Conservation (phyloP, 1,140 invertebrate species). For the Halesus radiatus region DNA sequence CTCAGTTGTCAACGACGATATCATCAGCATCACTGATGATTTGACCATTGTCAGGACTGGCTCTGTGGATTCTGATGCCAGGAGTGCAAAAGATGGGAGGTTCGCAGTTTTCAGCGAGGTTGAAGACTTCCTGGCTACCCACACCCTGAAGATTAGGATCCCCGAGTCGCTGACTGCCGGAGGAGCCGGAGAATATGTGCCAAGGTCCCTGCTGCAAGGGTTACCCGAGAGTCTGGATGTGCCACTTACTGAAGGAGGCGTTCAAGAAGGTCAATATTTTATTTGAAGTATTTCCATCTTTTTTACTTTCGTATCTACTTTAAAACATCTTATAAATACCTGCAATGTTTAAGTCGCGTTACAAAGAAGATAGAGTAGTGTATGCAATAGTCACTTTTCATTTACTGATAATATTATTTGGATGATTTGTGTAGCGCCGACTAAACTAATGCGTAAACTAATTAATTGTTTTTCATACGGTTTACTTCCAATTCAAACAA, state of each 20-base stretch:
- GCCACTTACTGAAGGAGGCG: conserved; percentile 74
- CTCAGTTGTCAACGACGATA: conserved; percentile 75
- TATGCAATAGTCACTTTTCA: too few species aligned
- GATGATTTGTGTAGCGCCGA: too few species aligned
- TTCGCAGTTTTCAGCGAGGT: conserved; percentile 74
- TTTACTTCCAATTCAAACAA: too few species aligned
- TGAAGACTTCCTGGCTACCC: conserved; percentile 76
- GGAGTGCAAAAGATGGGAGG: conserved; percentile 63
- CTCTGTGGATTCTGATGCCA: conserved; percentile 64
- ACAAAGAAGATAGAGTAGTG: too few species aligned
- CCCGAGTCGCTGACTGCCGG: conserved; percentile 73
- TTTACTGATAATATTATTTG: too few species aligned
- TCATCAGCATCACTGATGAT: conserved; percentile 81
- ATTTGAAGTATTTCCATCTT: too few species aligned
- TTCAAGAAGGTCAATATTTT: conserved; percentile 70
- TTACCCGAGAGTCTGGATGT: conserved; percentile 78
- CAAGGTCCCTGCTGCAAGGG: conserved; percentile 76
- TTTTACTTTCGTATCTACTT: too few species aligned
- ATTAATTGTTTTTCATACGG: too few species aligned
- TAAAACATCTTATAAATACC: too few species aligned
- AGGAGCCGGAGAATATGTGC: conserved; percentile 73
- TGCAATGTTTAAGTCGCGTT: too few species aligned
- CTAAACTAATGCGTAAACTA: too few species aligned
- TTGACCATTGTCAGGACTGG: conserved; percentile 77
- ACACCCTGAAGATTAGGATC: conserved; percentile 75